phyloP scores from a whole-genome alignment of 2,113 vertebrate species.

The Chaenogobius annularis region DNA sequence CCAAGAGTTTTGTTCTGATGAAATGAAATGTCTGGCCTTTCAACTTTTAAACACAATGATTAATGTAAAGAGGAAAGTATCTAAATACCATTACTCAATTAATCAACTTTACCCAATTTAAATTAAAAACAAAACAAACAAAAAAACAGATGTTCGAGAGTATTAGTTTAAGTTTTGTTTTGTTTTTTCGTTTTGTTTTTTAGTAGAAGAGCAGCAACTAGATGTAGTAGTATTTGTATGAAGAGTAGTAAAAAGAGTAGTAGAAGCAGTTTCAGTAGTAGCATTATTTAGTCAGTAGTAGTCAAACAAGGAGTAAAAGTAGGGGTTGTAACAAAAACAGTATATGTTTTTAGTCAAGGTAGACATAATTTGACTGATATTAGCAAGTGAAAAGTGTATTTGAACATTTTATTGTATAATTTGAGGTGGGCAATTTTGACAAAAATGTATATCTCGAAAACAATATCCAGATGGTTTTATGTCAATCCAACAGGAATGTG shows the following conservation, averaged over 20 bases:
- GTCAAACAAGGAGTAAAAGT: no score
- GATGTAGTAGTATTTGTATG: not conserved
- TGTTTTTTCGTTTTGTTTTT: no score
- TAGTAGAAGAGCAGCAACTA: not conserved
- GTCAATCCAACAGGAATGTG: no score
- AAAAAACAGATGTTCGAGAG: not conserved
- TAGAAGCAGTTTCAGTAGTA: no score
- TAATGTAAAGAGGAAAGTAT: not conserved
- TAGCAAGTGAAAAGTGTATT: not conserved
- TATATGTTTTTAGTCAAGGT: no score
- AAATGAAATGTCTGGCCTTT: conserved; percentile 18
- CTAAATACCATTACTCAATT: not conserved
- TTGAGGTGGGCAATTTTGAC: no score
- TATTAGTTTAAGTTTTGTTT: not conserved
- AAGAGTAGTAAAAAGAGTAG: not conserved
- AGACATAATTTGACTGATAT: not conserved
- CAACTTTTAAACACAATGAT: conserved; percentile 14
- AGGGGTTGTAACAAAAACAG: no score
- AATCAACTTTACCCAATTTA: not conserved
- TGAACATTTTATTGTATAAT: no score
- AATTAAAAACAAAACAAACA: no score
- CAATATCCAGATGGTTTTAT: no score
- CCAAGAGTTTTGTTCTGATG: conserved; percentile 25
- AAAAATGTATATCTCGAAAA: no score
- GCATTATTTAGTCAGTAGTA: no score